Percentiles rank a stretch among this genome's conserved stretches.
Conservation (phyloP, 2,113 vertebrate genomes). For the human region DNA sequence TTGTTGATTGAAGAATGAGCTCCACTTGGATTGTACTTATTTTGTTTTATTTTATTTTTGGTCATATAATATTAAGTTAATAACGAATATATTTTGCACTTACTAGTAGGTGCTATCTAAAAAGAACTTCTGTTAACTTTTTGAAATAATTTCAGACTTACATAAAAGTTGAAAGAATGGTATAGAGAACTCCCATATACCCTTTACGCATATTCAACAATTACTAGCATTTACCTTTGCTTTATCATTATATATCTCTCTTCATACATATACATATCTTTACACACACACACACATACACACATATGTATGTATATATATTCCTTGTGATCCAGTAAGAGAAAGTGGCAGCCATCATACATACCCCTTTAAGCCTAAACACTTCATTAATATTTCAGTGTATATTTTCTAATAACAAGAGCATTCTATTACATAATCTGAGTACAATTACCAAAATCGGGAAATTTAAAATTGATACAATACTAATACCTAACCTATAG, state of each 20-base stretch:
- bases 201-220: background rate
- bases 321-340: background rate
- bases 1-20: conserved; percentile 17
- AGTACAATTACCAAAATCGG: conserved; percentile 46
- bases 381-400: background rate
- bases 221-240: background rate
- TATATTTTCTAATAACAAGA: background rate
- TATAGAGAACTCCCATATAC: background rate
- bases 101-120: background rate
- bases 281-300: background rate
- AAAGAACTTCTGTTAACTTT: background rate
- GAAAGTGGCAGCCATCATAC: background rate
- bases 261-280: too few relatives aligned
- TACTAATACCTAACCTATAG: background rate
- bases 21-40: background rate
- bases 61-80: conserved; percentile 24
- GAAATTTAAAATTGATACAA: background rate
- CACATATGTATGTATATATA: background rate
- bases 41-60: conserved; percentile 17
- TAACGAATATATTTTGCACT: conserved; percentile 13
- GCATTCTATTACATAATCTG: background rate
- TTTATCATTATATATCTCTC: background rate
- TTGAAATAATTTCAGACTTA: conserved; percentile 26
- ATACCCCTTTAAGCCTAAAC: background rate
- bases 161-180: background rate